Conservation (phyloP, 2,797 vertebrate species). For the Poeciliopsis infans region DNA sequence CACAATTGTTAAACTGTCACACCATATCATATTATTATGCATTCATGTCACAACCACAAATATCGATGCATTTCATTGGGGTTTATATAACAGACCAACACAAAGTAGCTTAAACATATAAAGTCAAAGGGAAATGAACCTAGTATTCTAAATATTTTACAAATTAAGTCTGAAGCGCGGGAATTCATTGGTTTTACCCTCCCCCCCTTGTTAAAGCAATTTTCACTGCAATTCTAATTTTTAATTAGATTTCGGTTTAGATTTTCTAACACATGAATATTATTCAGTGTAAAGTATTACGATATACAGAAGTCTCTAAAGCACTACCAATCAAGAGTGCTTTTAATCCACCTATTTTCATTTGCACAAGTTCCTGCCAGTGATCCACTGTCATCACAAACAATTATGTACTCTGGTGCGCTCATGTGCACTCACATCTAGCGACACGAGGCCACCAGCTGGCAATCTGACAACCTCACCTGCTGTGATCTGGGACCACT, state of each 20-base stretch:
- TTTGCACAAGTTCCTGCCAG: slow-evolving; percentile 23
- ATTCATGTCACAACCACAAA: neutral
- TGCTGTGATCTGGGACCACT: slow-evolving; percentile 69
- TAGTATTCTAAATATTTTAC: neutral
- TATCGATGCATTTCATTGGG: neutral
- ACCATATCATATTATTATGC: too few relatives aligned
- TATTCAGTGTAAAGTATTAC: neutral
- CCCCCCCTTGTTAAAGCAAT: neutral
- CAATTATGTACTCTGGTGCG: slow-evolving; percentile 8
- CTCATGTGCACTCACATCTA: slow-evolving; percentile 38
- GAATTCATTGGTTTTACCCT: neutral
- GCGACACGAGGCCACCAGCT: slow-evolving; percentile 35
- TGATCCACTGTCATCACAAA: slow-evolving; percentile 9
- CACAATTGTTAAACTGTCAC: neutral
- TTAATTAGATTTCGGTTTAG: neutral
- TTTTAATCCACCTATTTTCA: slow-evolving; percentile 56
- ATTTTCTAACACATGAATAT: neutral
- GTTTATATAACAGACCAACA: neutral
- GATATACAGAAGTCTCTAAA: neutral
- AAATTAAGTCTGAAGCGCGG: neutral
- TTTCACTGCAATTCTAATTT: neutral
- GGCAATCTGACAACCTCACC: slow-evolving; percentile 64
- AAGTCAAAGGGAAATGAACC: neutral
- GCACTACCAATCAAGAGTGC: slow-evolving; percentile 40
- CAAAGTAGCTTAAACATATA: neutral